phyloP scores from a whole-genome alignment of 2,113 vertebrate genomes.

The Phoxinus phoxinus region DNA sequence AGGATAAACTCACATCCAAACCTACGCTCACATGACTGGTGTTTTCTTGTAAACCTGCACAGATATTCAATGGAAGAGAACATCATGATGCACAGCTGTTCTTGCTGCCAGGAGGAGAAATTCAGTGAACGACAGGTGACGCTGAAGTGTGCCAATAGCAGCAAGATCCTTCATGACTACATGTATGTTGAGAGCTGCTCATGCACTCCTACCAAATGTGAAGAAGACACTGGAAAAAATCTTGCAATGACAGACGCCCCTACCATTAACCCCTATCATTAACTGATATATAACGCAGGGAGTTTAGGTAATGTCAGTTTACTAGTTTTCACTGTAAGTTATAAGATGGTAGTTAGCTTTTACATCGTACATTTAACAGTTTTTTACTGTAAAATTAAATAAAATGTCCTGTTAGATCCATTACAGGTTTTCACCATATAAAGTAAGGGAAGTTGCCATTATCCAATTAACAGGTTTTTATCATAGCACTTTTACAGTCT shows the following conservation, averaged over 20 bases:
- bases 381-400: neutral
- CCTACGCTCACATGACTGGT: neutral
- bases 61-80: conserved; percentile 72
- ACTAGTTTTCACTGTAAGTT: neutral
- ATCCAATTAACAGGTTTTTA: neutral
- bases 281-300: too few relatives aligned
- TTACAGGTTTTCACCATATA: neutral
- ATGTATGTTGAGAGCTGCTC: conserved; percentile 71
- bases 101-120: conserved; percentile 73
- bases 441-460: neutral
- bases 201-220: conserved; percentile 69
- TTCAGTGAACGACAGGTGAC: conserved; percentile 65
- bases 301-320: neutral
- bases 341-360: neutral
- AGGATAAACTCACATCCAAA: neutral
- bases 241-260: too few relatives aligned
- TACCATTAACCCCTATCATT: too few relatives aligned
- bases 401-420: neutral
- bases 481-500: neutral
- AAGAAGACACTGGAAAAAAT: neutral
- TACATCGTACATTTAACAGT: neutral
- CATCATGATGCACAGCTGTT: conserved; percentile 68
- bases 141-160: conserved; percentile 67
- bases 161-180: conserved; percentile 58
- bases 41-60: neutral